phyloP scores from a whole-genome alignment of 1,140 invertebrate genomes.

The Drosophila sp. region DNA sequence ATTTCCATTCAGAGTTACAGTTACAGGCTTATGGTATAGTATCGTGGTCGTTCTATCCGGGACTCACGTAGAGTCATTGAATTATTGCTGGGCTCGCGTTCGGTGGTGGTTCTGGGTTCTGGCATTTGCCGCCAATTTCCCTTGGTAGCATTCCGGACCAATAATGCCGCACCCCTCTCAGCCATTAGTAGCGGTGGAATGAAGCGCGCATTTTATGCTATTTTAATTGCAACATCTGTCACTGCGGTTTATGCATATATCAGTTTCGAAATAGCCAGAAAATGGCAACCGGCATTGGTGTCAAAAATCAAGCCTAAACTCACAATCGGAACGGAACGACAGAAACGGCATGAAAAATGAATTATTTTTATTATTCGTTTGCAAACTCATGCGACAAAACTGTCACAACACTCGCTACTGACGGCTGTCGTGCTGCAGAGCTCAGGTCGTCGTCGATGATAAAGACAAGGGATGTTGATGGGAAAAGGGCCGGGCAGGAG shows the following conservation, averaged over 20 bases:
- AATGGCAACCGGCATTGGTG: conserved; percentile 58
- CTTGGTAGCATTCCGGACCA: neutral
- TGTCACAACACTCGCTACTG: conserved; percentile 70
- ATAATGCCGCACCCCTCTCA: conserved; percentile 19
- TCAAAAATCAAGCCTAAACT: conserved; percentile 32
- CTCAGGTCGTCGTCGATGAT: conserved; percentile 20
- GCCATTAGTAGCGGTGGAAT: conserved; percentile 44
- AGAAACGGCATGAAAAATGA: conserved; percentile 63
- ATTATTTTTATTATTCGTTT: conserved; percentile 75
- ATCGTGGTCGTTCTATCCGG: neutral
- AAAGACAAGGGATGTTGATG: conserved; percentile 36
- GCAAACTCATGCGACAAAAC: conserved; percentile 58
- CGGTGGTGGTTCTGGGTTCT: conserved; percentile 31
- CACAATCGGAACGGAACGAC: conserved; percentile 25
- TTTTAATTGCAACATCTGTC: conserved; percentile 83
- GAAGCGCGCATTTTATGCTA: conserved; percentile 70
- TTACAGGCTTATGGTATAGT: neutral
- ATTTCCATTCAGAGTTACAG: conserved; percentile 13
- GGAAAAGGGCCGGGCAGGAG: conserved; percentile 8
- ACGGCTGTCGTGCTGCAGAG: conserved; percentile 40
- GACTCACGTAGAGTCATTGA: neutral
- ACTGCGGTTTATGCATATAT: conserved; percentile 82
- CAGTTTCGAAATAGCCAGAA: conserved; percentile 77
- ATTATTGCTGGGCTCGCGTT: neutral
- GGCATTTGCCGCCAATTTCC: conserved; percentile 15